phyloP scores from a whole-genome alignment of 2,888 invertebrate genomes.

The Beris morrisii region DNA sequence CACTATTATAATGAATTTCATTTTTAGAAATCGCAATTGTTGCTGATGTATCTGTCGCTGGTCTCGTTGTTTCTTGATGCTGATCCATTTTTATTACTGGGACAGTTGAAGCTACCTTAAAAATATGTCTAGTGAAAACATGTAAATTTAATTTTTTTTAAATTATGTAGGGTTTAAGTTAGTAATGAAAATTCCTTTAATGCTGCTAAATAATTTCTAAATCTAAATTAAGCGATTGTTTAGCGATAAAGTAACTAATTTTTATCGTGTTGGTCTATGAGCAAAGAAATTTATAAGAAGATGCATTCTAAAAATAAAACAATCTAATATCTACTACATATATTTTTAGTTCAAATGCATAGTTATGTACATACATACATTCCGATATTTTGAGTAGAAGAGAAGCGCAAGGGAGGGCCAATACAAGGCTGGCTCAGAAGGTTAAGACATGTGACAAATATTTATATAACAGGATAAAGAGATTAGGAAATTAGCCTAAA shows the following conservation, averaged over 20 bases:
- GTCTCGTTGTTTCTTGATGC: background rate
- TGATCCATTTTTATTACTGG: conserved; percentile 18
- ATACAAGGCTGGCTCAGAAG: too few species aligned
- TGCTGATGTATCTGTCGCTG: conserved; percentile 9
- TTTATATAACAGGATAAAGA: too few species aligned
- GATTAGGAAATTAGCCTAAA: too few species aligned
- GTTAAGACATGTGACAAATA: too few species aligned
- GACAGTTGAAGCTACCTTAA: conserved; percentile 22
- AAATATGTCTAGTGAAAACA: background rate
- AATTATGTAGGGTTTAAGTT: background rate
- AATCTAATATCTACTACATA: background rate
- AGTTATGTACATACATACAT: too few species aligned
- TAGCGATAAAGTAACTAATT: too few species aligned
- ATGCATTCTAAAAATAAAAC: background rate
- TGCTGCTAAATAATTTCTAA: too few species aligned
- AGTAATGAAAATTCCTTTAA: too few species aligned
- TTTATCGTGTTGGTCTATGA: too few species aligned
- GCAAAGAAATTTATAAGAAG: background rate
- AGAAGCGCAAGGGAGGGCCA: too few species aligned
- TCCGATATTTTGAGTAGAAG: too few species aligned
- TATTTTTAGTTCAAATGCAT: background rate
- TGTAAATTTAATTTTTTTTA: background rate
- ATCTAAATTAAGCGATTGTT: too few species aligned
- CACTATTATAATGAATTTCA: conserved; percentile 8
- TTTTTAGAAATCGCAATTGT: conserved; percentile 15